A percentile compares a stretch with the other conserved stretches of the same genome.
These are phyloP conservation scores for Eulemur mongoz DNA, from an alignment of 2,797 vertebrate species.

Conservation along the genomic window DNA sequence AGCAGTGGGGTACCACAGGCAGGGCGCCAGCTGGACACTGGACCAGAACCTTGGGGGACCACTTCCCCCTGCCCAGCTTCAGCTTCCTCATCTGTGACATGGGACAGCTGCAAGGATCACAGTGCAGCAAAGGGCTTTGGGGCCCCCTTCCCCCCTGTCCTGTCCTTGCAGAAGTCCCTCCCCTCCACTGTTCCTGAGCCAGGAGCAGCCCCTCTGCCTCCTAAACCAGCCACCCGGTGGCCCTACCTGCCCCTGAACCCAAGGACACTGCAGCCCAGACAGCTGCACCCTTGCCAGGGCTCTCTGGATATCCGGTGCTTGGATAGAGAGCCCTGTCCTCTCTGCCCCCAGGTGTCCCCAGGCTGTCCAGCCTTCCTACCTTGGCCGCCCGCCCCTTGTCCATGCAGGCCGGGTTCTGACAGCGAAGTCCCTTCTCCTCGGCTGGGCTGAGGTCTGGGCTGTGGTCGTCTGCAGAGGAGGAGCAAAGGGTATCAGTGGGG, in stretches of 20 bases:
- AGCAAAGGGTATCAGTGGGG: not conserved
- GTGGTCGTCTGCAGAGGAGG: slow-evolving; percentile 88
- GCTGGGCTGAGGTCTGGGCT: slow-evolving; percentile 86
- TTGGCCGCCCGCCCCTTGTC: slow-evolving; percentile 90
- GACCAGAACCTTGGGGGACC: not conserved
- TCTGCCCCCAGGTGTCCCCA: not conserved
- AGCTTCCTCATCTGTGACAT: not conserved
- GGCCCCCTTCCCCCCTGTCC: not conserved
- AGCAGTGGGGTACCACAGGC: not conserved
- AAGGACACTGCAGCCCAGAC: not conserved
- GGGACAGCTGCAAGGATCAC: not conserved
- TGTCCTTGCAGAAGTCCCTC: not conserved
- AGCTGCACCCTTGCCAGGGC: not conserved
- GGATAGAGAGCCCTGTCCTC: not conserved
- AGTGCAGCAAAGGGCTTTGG: not conserved
- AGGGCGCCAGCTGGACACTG: not conserved
- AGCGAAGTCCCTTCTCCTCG: slow-evolving; percentile 90
- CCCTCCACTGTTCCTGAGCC: not conserved
- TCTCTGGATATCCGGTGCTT: not conserved
- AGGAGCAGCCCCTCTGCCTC: not conserved
- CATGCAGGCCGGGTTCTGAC: slow-evolving; percentile 91
- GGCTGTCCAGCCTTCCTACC: slow-evolving; percentile 84
- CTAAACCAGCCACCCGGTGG: not conserved
- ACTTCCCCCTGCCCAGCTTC: not conserved
- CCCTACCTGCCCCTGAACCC: not conserved